Percentiles rank a stretch among this genome's conserved stretches.
phyloP scores from a whole-genome alignment of 2,888 invertebrate genomes.

The Pterostichus madidus region DNA sequence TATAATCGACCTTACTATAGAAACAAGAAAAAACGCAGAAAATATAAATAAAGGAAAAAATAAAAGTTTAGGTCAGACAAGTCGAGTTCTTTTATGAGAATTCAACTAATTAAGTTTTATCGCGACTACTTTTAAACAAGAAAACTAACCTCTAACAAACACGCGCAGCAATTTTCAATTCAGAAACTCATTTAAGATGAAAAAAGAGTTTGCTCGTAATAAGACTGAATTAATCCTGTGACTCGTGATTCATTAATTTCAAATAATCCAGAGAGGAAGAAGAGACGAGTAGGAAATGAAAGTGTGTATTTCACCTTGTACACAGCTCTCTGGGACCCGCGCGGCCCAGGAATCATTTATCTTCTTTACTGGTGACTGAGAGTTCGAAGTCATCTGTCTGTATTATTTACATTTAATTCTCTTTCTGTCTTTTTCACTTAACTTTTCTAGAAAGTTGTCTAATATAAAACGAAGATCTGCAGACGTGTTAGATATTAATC shows the following conservation, averaged over 20 bases:
- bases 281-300: constrained; percentile 51
- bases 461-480: constrained; percentile 45
- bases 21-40: constrained; percentile 1
- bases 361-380: constrained; percentile 66
- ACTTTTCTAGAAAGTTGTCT: constrained; percentile 39
- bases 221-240: constrained; percentile 59
- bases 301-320: constrained; percentile 58
- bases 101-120: constrained; percentile 63
- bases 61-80: constrained; percentile 18
- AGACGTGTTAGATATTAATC: constrained; percentile 55
- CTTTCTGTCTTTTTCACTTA: constrained; percentile 66
- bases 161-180: constrained; percentile 51
- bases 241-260: constrained; percentile 66
- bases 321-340: constrained; percentile 31
- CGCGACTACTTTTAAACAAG: constrained; percentile 54
- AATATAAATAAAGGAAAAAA: constrained; percentile 26
- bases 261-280: constrained; percentile 56
- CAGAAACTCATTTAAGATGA: constrained; percentile 59
- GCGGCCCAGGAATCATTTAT: constrained; percentile 59
- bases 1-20: not conserved
- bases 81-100: constrained; percentile 58
- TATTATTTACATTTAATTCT: constrained; percentile 67
- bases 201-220: constrained; percentile 53
- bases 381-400: constrained; percentile 66
- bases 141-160: constrained; percentile 60